phyloP scores from a whole-genome alignment of 1,140 invertebrate genomes.

The Apis cerana region DNA sequence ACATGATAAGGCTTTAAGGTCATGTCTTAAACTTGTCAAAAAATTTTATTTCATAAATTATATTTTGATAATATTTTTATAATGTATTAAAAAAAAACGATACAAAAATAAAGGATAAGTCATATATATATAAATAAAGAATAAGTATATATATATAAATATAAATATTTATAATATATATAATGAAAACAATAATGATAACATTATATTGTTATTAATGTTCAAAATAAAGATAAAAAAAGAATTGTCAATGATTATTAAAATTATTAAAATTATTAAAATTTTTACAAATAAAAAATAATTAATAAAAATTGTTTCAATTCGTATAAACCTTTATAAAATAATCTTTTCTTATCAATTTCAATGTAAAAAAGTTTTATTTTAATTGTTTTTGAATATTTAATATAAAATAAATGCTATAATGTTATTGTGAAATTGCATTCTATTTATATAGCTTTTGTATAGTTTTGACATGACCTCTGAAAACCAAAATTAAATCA shows the following conservation, averaged over 20 bases:
- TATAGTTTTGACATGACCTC: constrained; percentile 48
- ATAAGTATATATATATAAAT: not conserved
- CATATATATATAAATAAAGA: not conserved
- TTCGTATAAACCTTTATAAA: not conserved
- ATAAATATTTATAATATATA: not conserved
- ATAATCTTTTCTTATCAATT: not conserved
- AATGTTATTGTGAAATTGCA: constrained; percentile 6
- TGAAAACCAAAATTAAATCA: constrained; percentile 42
- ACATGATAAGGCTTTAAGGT: constrained; percentile 48
- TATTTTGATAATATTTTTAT: not conserved
- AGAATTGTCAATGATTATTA: not conserved
- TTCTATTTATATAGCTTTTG: not conserved
- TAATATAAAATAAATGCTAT: not conserved
- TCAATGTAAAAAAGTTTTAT: not conserved
- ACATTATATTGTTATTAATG: not conserved
- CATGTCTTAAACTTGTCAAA: constrained; percentile 39
- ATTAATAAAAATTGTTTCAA: not conserved
- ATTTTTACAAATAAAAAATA: not conserved
- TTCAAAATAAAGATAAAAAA: not conserved
- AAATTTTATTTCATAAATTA: not conserved
- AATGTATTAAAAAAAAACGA: constrained; percentile 3
- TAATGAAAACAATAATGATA: constrained; percentile 11
- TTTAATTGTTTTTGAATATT: not conserved
- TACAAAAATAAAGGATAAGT: constrained; percentile 7
- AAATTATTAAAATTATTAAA: not conserved